Evolutionary conservation across 1,140 invertebrate genomes (phyloP), one percentile per base, ranked within the genome.

Genomic region (Globodera ellingtonae): DNA sequence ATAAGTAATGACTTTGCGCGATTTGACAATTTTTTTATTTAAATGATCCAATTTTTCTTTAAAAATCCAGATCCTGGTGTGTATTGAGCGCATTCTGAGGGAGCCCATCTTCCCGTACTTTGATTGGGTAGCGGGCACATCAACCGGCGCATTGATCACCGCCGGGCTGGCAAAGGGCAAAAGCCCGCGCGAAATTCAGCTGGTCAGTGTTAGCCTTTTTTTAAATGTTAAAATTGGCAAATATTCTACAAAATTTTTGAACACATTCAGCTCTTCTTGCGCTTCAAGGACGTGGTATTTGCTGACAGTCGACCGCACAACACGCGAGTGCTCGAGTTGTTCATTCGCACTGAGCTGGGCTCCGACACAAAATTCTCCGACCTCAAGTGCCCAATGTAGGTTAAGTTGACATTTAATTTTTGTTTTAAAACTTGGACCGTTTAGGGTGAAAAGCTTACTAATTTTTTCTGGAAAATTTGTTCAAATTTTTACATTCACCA

Each of bases 51-150:
- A 35, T 59, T 84, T 79, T 35, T n/a, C 4, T 15, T 79, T 21
- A 18, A 4, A 6, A 44, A 35, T 86, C 80, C 69, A 87, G 82
- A 87, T 84, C n/a, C 35, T 89, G 73, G 76, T 89, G 13, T 83
- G 84, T 46, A 80, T 89, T 10, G 87, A 89, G 67, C 72, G 82
- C 69, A 52, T 83, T 24, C 73, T 89, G 62, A 82, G 84, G 52
- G 87, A 89, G 66, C 83, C 85, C 6, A 78, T 89, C 44, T 88
- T 84, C 21, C 72, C 79, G 24, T 89, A 89, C 69, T 99, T 99
- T 90, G 96, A 99, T 89, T 98, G 96, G 96, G 92, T 98, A 35
- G 94, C 94, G 6, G 97, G 97, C 5, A 99, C 97, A 3, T 97
- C 95, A 79, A 98, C 97, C 3, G 97, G 97, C 4, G 96, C 95